phyloP scores from a whole-genome alignment of 2,113 vertebrate species.

The Istiophorus platypterus region DNA sequence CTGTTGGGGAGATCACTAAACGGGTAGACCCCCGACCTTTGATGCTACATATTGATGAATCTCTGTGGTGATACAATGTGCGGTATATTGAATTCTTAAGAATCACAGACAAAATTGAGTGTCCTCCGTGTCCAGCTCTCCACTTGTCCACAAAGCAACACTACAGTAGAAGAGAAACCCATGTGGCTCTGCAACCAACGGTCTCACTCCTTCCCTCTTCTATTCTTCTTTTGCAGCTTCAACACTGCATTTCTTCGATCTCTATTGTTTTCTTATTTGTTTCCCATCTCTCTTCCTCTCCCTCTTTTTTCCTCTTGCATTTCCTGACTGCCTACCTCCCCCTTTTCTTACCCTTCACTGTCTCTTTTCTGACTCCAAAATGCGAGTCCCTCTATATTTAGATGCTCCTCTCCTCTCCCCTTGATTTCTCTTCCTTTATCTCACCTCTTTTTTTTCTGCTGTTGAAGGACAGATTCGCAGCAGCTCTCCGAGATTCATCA shows the following conservation, averaged over 20 bases:
- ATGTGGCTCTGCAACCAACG: constrained; percentile 30
- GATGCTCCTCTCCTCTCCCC: constrained; percentile 76
- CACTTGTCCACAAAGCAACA: constrained; percentile 36
- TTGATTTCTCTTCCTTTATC: constrained; percentile 80
- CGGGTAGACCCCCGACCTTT: constrained; percentile 19
- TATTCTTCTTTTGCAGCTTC: constrained; percentile 19
- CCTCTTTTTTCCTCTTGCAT: constrained; percentile 29
- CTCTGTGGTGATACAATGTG: constrained; percentile 47
- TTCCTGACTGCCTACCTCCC: constrained; percentile 49
- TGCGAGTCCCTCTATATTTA: constrained; percentile 80
- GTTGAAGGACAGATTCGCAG: constrained; percentile 77
- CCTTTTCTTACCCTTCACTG: constrained; percentile 73
- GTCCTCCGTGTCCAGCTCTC: constrained; percentile 43
- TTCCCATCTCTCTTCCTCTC: constrained; percentile 36
- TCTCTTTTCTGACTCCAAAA: constrained; percentile 79
- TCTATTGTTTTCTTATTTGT: constrained; percentile 43
- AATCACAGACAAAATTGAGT: constrained; percentile 36
- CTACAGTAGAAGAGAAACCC: constrained; percentile 41
- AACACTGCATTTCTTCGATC: constrained; percentile 40
- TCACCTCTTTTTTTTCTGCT: constrained; percentile 65
- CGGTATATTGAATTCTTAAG: constrained; percentile 35
- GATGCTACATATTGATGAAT: constrained; percentile 45
- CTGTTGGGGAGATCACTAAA: constrained; percentile 16
- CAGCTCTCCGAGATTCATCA: constrained; percentile 71
- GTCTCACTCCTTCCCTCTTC: constrained; percentile 12